Percentiles rank a stretch among this genome's conserved stretches.
Evolutionary conservation across 2,113 vertebrate species (phyloP).

Genomic region (Butorides virescens): DNA sequence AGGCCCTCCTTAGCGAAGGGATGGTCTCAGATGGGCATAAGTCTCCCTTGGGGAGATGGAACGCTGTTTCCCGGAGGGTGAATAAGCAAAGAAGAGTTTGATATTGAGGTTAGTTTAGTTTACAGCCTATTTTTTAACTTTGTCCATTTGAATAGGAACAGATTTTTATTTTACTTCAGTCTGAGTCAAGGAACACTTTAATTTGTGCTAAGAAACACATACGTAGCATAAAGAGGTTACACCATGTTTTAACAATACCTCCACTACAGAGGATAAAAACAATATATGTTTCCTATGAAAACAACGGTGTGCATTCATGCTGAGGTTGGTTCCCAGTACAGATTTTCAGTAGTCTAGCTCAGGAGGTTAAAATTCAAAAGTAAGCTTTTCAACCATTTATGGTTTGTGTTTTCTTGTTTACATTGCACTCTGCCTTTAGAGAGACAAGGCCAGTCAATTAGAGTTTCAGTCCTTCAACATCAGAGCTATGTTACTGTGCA

Average conservation of each 20-base stretch:
- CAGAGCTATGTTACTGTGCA: background rate
- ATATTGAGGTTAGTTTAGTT: background rate
- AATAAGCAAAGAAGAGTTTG: background rate
- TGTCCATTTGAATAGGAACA: background rate
- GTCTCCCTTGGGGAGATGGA: background rate
- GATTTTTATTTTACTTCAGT: background rate
- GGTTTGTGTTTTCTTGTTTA: background rate
- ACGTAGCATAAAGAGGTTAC: background rate
- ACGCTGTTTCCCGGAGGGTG: background rate
- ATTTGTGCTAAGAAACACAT: background rate
- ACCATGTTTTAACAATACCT: background rate
- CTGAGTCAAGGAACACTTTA: background rate
- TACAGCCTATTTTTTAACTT: background rate
- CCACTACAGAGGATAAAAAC: background rate
- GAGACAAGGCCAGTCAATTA: background rate
- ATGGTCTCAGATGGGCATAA: background rate
- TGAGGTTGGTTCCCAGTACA: background rate
- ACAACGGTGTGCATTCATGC: background rate
- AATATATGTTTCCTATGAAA: background rate
- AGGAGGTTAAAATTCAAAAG: background rate
- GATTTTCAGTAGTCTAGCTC: background rate
- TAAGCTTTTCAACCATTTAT: slow-evolving; percentile 31
- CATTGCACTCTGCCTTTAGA: background rate
- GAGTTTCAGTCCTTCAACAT: background rate
- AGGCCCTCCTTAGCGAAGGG: background rate